Base-by-base conservation (phyloP, 2,888 invertebrate genomes). In the Syritta pipiens region DNA sequence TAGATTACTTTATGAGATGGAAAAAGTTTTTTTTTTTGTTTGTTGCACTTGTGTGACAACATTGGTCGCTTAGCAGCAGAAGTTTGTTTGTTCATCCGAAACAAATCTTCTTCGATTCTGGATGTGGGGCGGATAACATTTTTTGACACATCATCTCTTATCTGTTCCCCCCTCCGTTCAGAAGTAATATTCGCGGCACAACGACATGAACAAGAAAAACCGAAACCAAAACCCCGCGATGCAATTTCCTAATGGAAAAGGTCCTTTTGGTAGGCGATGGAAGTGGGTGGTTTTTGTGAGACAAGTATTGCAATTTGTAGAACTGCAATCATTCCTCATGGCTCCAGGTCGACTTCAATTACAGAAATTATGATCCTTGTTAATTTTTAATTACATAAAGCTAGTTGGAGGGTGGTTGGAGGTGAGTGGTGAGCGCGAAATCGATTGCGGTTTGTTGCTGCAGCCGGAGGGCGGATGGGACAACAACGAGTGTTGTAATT, bases 281-380 rank as follows among this genome's bases (percentile, higher is more conserved):
- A 37, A 22, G 26, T n/a, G n/a, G n/a, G n/a, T n/a, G n/a, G n/a
- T n/a, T n/a, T n/a, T 28, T 40, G 2, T 19, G 14, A 32, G 12
- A 40, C n/a, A 22, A 32, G 14, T 12, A 35, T 44, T n/a, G 44
- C 44, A 6, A 48, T 32, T 30, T 9, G 17, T 9, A 19, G 4
- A 22, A 26, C n/a, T 10, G 12, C 48, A 40, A 48, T 46, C 4
- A 20, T 40, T 37, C 19, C 4, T 37, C 7, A 22, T 26, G 19
- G 4, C 10, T 14, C 32, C 37, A n/a, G 12, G 10, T 32, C 17
- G 53, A 46, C 53, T 67, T 55, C 55, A 67, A 32, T 67, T 49
- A 60, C 6, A 63, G 46, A 75, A 75, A 55, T 75, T 60, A 75
- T 67, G 46, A 48, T 24, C 55, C 32, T 55, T 44, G 65, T 40